Evolutionary conservation across 1,140 invertebrate species (phyloP).

Genomic region (Drosophila parvula): DNA sequence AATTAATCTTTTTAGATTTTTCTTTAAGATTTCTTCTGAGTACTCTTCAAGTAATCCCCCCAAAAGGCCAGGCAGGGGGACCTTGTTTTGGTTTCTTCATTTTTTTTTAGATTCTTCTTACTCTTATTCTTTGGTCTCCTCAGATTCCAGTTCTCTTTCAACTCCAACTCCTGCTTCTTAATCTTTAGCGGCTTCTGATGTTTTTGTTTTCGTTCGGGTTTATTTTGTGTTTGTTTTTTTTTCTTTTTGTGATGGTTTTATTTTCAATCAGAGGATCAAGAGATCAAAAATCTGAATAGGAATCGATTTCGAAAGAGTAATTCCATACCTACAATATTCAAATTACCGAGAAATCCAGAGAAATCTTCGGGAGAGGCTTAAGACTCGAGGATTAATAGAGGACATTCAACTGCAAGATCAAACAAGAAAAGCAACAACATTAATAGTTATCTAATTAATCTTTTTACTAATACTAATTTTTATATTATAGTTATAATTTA

Average conservation of each 20-base stretch:
- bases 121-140: not conserved
- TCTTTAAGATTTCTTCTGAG: not conserved
- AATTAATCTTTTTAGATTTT: not conserved
- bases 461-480: no score
- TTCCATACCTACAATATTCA: slow-evolving; percentile 6
- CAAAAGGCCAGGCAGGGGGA: not conserved
- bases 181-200: slow-evolving; percentile 27
- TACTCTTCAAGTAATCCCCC: not conserved
- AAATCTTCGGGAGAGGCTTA: not conserved
- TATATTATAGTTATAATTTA: no score
- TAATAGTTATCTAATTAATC: no score
- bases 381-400: not conserved
- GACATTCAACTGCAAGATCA: no score
- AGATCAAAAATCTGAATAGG: slow-evolving; percentile 3
- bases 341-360: slow-evolving; percentile 3
- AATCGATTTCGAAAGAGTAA: slow-evolving; percentile 12
- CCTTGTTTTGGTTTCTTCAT: slow-evolving; percentile 18
- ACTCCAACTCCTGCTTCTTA: slow-evolving; percentile 11
- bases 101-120: slow-evolving; percentile 12
- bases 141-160: slow-evolving; percentile 1
- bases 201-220: slow-evolving; percentile 7
- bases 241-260: not conserved
- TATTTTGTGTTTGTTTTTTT: not conserved
- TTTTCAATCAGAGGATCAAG: slow-evolving; percentile 21
- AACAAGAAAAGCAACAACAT: no score